phyloP scores from a whole-genome alignment of 2,888 invertebrate genomes.

The Acleris holmiana region DNA sequence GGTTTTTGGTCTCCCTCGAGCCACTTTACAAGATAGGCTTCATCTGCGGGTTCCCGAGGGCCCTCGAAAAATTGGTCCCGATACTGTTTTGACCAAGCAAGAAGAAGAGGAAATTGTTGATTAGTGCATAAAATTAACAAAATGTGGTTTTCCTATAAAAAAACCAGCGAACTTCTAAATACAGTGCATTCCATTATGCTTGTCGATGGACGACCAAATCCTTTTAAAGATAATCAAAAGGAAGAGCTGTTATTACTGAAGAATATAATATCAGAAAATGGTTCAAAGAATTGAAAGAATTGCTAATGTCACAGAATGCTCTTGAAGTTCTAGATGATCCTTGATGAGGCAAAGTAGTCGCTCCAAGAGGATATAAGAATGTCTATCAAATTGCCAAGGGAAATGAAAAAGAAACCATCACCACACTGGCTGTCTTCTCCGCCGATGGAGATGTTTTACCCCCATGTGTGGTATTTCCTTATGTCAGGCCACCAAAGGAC shows the following conservation, averaged over 20 bases:
- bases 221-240: conserved; percentile 15
- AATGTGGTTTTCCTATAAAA: conserved; percentile 21
- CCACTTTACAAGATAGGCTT: conserved; percentile 8
- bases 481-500: conserved; percentile 24
- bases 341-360: conserved; percentile 43
- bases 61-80: conserved; percentile 19
- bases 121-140: conserved; percentile 7
- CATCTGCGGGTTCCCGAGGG: conserved; percentile 14
- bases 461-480: conserved; percentile 40
- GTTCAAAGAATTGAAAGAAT: conserved; percentile 13
- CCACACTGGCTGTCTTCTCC: conserved; percentile 45
- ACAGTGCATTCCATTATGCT: conserved; percentile 5
- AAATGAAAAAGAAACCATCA: conserved; percentile 51
- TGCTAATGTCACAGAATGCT: conserved; percentile 1
- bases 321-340: conserved; percentile 9
- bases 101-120: conserved; percentile 12
- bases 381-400: conserved; percentile 38
- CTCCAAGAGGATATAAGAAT: conserved; percentile 42
- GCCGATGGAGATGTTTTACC: conserved; percentile 44
- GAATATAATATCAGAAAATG: conserved; percentile 15
- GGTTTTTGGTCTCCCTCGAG: conserved; percentile 5
- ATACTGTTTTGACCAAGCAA: conserved; percentile 6
- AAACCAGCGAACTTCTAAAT: conserved; percentile 3
- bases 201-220: conserved; percentile 10
- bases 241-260: conserved; percentile 13